Conservation (phyloP, 2,113 vertebrate species). For the Megaceryle torquata region DNA sequence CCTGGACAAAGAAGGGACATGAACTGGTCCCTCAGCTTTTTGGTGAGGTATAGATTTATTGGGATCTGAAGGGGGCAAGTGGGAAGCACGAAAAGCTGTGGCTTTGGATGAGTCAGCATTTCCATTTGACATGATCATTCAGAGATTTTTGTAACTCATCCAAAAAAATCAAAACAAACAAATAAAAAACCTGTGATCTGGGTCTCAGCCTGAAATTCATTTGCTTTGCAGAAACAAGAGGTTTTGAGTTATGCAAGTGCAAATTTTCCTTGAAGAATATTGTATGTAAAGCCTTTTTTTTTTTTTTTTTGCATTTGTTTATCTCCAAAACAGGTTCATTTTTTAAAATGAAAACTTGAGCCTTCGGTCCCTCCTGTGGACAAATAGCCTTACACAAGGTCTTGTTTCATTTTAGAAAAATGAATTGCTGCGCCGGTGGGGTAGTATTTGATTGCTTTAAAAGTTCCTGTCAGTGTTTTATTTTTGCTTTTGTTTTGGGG, state of each 20-base stretch:
- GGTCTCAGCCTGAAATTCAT: conserved; percentile 51
- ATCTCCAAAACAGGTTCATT: conserved; percentile 71
- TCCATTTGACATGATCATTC: conserved; percentile 50
- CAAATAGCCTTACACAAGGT: conserved; percentile 61
- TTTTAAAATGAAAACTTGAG: conserved; percentile 62
- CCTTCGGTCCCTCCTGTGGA: conserved; percentile 50
- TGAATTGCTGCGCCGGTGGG: conserved; percentile 75
- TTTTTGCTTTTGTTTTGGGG: conserved; percentile 65
- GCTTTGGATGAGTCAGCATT: conserved; percentile 41
- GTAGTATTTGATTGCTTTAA: conserved; percentile 74
- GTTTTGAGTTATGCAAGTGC: conserved; percentile 72
- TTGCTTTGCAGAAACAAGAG: conserved; percentile 49
- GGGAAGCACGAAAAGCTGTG: background rate
- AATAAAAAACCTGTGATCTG: background rate
- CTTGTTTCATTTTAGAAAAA: conserved; percentile 74
- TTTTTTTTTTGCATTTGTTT: conserved; percentile 72
- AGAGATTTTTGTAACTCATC: conserved; percentile 27
- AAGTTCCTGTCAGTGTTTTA: conserved; percentile 82
- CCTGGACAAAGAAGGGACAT: conserved; percentile 1
- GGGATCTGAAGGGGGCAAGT: background rate
- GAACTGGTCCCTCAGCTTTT: conserved; percentile 37
- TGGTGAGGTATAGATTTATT: conserved; percentile 27
- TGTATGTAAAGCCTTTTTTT: conserved; percentile 57
- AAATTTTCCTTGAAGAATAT: conserved; percentile 68
- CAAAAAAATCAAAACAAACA: background rate